Base-by-base conservation (phyloP, 2,888 invertebrate genomes). In the Chrysodeixis includens region DNA sequence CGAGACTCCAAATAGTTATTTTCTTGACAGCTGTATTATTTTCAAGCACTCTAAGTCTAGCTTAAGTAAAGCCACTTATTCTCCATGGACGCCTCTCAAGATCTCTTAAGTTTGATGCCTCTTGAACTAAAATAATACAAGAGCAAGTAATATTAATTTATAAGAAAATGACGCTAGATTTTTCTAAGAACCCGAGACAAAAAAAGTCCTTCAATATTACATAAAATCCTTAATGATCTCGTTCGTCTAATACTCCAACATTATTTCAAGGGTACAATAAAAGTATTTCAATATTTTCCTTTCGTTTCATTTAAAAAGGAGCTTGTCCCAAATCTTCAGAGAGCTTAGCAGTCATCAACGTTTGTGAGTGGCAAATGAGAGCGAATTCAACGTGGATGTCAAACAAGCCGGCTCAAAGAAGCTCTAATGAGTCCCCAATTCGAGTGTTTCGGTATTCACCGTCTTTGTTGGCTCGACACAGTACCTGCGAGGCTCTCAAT, bases 341-440 rank as follows among this genome's bases (percentile, higher is more conserved):
- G 79, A 71, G 78, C 75, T 82, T 79, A 78, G 73, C 66, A 80
- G 78, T 81, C 81, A 74, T 83, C 81, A 86, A 81, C 83, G 82
- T 85, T 83, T 84, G 79, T 83, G 82, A 86, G 85, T 83, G 82
- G 72, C 80, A 83, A 87, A 86, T 83, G 85, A 86, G 81, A 83
- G 81, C 69, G 79, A 84, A 86, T 87, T 86, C 84, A 83, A 82
- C 79, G 79, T 81, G 74, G 81, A 85, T 85, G 83, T 86, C 86
- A 85, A 87, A 86, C 86, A 86, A 84, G 82, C 79, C 80, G 81
- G 76, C 81, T 86, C 86, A 87, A 86, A 87, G 86, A 81, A 79
- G 79, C 82, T 78, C 86, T 87, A 87, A 87, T 87, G 87, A 87
- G 84, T 82, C 79, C 79, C 74, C 69, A 79, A 84, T 86, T 83